phyloP scores from a whole-genome alignment of 2,888 invertebrate genomes.

The Didymodactylos carnosus region DNA sequence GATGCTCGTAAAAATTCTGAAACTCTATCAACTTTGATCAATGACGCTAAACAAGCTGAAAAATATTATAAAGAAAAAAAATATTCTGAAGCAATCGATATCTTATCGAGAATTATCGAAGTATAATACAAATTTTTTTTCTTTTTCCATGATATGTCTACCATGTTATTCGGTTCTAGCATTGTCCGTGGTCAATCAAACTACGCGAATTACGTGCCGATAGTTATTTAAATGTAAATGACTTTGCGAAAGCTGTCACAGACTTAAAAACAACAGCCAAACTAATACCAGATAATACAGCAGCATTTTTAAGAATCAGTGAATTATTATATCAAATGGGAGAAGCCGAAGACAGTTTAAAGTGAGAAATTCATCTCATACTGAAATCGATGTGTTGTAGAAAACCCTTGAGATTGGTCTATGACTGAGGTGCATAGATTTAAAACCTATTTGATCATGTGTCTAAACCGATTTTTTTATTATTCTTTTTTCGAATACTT shows the following conservation, averaged over 20 bases:
- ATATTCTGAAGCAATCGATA: slow-evolving; percentile 45
- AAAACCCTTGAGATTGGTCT: neutral
- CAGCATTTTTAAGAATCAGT: slow-evolving; percentile 61
- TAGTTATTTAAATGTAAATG: slow-evolving; percentile 46
- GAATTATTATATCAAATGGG: slow-evolving; percentile 67
- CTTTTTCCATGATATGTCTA: neutral
- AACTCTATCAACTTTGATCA: slow-evolving; percentile 45
- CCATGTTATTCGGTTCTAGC: slow-evolving; percentile 26
- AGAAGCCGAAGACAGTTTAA: slow-evolving; percentile 68
- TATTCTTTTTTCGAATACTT: neutral
- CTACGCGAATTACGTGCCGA: slow-evolving; percentile 67
- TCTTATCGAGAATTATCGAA: slow-evolving; percentile 51
- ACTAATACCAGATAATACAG: slow-evolving; percentile 71
- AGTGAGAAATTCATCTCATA: slow-evolving; percentile 43
- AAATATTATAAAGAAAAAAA: slow-evolving; percentile 43
- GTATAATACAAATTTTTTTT: slow-evolving; percentile 22
- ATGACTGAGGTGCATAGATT: no score
- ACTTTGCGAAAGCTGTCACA: slow-evolving; percentile 50
- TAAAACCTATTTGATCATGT: no score
- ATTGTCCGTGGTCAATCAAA: slow-evolving; percentile 67
- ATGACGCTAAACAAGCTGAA: slow-evolving; percentile 45
- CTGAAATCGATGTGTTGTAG: neutral
- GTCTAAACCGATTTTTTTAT: no score
- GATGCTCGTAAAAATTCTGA: slow-evolving; percentile 53
- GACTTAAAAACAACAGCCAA: slow-evolving; percentile 76